phyloP scores from a whole-genome alignment of 2,113 vertebrate species.

The Poeciliopsis occidentalis region DNA sequence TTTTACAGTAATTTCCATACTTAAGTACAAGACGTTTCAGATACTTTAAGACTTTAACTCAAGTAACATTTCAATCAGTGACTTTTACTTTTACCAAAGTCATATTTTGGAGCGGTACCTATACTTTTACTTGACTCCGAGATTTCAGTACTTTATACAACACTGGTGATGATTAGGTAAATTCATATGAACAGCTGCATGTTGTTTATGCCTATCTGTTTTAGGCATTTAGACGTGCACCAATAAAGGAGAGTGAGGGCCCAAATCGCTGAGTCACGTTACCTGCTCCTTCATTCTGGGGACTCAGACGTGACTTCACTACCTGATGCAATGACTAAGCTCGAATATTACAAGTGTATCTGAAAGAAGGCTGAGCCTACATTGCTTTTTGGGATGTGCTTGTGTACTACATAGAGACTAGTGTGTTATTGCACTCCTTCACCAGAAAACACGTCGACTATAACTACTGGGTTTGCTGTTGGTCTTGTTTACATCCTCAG shows the following conservation, averaged over 20 bases:
- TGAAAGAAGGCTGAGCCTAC: background rate
- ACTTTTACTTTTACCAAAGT: too few relatives aligned
- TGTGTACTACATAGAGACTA: background rate
- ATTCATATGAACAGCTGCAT: background rate
- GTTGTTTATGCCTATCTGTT: background rate
- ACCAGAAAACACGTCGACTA: background rate
- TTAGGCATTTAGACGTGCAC: background rate
- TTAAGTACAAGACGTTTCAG: too few relatives aligned
- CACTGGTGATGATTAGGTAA: too few relatives aligned
- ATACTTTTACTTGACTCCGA: too few relatives aligned
- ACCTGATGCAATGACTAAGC: constrained; percentile 28
- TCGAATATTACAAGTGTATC: background rate
- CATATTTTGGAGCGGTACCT: too few relatives aligned
- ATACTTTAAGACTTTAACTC: too few relatives aligned
- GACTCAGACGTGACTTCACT: constrained; percentile 21
- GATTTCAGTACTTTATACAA: too few relatives aligned
- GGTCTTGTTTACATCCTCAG: constrained; percentile 67
- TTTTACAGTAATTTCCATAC: too few relatives aligned
- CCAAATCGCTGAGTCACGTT: constrained; percentile 72
- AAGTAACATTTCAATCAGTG: too few relatives aligned
- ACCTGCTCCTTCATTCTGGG: constrained; percentile 34
- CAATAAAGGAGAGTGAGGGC: constrained; percentile 7
- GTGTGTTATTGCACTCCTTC: constrained; percentile 5
- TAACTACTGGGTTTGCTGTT: constrained; percentile 14
- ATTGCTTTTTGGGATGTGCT: background rate